Evolutionary conservation across 2,113 vertebrate genomes (phyloP), one percentile per base, ranked within the genome.

Genomic region (Calypte anna): DNA sequence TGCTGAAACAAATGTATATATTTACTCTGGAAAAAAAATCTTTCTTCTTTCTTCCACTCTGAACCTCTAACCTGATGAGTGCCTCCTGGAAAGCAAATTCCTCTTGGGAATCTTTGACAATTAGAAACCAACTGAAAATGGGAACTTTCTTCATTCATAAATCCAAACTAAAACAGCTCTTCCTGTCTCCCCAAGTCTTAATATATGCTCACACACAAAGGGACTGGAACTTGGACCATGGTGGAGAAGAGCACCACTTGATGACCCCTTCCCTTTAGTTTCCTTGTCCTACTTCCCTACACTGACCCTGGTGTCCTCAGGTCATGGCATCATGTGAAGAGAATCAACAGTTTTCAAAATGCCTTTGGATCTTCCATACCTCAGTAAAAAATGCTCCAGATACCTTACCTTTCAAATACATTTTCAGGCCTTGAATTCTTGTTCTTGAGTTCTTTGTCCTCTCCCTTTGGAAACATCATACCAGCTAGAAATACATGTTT

Each of bases 191-290:
- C 72, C 30, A 90, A 83, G 38, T 78, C 8, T 31, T 38, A 83
- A 59, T 10, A 40, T 3, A 38, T 0, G 7, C 67, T 82, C 33
- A 48, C 33, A 63, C 62, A 70, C 21, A 51, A 86, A 82, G 50
- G 25, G 68, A 72, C 6, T 25, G 33, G 43, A 80, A 77, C 20
- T n/a, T 63, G 72, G 48, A 63, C 88, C 85, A 75, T 1, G 1
- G 44, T 28, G 55, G 46, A 79, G 50, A 85, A 82, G 63, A 91
- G 91, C 72, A 95, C 75, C 87, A 91, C 33, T 94, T 93, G 82
- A 51, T 90, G 79, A 90, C 17, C 4, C 27, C 51, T 67, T 83
- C 48, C 18, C 25, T 74, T 58, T 48, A 13, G 30, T 33, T 43
- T 70, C 14, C 50, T 64, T 55, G 7, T 21, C 31, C 40, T n/a